Conservation (phyloP, 2,113 vertebrate genomes). For the Excalfactoria chinensis region DNA sequence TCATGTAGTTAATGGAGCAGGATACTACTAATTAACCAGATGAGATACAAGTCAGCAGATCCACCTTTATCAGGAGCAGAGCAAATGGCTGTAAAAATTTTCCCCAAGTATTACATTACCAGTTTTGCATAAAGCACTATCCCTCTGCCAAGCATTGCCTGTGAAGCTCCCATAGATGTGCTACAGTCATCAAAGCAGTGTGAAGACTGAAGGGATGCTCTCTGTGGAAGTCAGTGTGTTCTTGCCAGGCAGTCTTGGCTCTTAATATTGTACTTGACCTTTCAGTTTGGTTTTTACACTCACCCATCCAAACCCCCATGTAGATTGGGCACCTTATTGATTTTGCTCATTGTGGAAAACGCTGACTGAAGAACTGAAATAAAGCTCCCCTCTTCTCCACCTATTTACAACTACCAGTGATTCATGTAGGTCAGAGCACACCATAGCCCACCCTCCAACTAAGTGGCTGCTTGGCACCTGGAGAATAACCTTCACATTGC, state of each 20-base stretch:
- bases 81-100: neutral
- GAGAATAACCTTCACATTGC: neutral
- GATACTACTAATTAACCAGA: neutral
- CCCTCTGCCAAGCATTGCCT: neutral
- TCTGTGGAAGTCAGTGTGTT: neutral
- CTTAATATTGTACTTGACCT: neutral
- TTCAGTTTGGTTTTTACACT: neutral
- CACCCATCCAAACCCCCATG: neutral
- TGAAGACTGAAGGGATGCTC: neutral
- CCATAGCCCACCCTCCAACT: neutral
- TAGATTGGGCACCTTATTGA: neutral
- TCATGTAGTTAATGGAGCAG: constrained; percentile 1
- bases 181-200: neutral
- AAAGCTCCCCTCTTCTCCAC: neutral
- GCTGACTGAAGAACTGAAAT: neutral
- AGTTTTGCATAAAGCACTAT: neutral
- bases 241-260: neutral
- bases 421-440: neutral
- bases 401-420: neutral
- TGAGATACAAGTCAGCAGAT: neutral
- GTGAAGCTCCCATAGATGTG: neutral
- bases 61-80: neutral
- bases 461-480: neutral
- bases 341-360: neutral
- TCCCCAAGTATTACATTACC: neutral